Conservation (phyloP, 1,140 invertebrate species). For the Pachyrhynchus sulphureomaculatus region DNA sequence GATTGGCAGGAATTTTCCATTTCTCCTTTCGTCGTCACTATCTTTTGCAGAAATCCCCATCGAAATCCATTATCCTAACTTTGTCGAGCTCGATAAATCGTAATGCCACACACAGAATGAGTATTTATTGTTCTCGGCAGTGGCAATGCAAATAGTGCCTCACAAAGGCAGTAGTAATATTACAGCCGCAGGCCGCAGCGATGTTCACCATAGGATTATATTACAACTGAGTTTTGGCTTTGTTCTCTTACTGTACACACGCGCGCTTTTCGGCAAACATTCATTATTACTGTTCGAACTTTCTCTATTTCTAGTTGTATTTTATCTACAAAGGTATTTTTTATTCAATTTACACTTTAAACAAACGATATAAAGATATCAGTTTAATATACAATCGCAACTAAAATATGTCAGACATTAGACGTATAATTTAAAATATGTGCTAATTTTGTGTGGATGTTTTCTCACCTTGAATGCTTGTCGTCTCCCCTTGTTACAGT, state of each 20-base stretch:
- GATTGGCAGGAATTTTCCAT: too few relatives aligned
- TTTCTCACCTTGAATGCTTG: too few relatives aligned
- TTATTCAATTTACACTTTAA: neutral
- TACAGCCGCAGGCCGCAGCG: slow-evolving; percentile 28
- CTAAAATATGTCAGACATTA: too few relatives aligned
- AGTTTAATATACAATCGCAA: too few relatives aligned
- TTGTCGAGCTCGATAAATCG: slow-evolving; percentile 18
- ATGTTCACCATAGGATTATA: slow-evolving; percentile 28
- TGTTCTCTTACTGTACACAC: slow-evolving; percentile 23
- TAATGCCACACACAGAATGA: slow-evolving; percentile 11
- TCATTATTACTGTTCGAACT: slow-evolving; percentile 17
- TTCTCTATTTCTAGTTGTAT: slow-evolving; percentile 2
- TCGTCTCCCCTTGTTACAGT: too few relatives aligned
- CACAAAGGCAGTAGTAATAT: slow-evolving; percentile 27
- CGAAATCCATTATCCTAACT: neutral
- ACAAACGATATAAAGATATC: too few relatives aligned
- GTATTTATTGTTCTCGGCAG: slow-evolving; percentile 27
- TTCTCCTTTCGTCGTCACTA: too few relatives aligned
- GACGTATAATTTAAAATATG: too few relatives aligned
- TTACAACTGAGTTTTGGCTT: slow-evolving; percentile 29
- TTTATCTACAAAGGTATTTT: neutral
- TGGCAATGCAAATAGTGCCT: slow-evolving; percentile 28
- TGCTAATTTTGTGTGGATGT: too few relatives aligned
- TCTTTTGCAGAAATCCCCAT: too few relatives aligned
- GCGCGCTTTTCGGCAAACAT: slow-evolving; percentile 21